A percentile compares a stretch with the other conserved stretches of the same genome.
These are phyloP conservation scores for Tragelaphus eurycerus DNA, from an alignment of 2,797 vertebrate species.

Conservation along the genomic window DNA sequence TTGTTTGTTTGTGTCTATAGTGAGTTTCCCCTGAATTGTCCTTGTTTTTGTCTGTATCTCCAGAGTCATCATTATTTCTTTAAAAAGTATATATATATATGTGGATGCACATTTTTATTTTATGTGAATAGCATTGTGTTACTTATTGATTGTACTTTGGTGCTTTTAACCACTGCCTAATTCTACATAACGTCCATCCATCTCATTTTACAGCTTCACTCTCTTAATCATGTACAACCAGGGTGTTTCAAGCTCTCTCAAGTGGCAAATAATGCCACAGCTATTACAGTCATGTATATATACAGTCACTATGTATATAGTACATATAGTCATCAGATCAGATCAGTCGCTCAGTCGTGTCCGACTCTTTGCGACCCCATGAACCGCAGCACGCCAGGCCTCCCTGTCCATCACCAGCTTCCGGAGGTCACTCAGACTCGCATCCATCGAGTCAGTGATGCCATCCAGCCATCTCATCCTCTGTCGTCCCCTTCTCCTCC, in stretches of 20 bases:
- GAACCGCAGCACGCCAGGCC: no score
- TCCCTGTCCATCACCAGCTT: no score
- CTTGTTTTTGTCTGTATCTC: neutral
- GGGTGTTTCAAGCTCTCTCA: neutral
- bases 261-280: neutral
- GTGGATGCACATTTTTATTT: neutral
- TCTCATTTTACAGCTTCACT: neutral
- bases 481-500: no score
- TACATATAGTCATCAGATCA: neutral
- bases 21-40: neutral
- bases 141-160: neutral
- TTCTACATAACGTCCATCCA: rapidly evolving
- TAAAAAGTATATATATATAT: neutral
- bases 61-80: neutral
- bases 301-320: no score
- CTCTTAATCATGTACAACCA: neutral
- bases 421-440: no score
- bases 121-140: neutral
- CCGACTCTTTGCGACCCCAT: no score
- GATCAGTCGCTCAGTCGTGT: no score
- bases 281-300: neutral
- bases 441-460: no score
- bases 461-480: no score
- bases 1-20: neutral
- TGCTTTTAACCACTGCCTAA: neutral